phyloP scores from a whole-genome alignment of 2,113 vertebrate genomes.

The Proterorhinus semilunaris region DNA sequence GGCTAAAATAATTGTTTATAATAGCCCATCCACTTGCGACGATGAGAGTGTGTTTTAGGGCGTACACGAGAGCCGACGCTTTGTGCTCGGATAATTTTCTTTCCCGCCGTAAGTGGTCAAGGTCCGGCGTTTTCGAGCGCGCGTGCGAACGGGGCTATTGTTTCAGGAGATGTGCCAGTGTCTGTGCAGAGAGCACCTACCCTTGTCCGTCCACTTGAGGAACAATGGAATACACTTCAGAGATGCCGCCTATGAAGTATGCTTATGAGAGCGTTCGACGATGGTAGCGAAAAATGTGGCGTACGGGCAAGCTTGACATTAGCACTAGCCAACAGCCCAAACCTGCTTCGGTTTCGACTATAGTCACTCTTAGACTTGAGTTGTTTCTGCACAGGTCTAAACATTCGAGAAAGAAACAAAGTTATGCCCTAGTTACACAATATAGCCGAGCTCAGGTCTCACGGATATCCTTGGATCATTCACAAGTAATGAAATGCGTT shows the following conservation, averaged over 20 bases:
- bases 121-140: constrained; percentile 65
- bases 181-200: constrained; percentile 69
- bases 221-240: constrained; percentile 77
- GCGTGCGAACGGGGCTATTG: constrained; percentile 60
- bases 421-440: neutral
- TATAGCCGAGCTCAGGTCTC: constrained; percentile 7
- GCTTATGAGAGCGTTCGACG: constrained; percentile 68
- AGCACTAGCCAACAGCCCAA: no score
- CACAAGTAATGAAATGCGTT: constrained; percentile 63
- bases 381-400: no score
- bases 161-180: constrained; percentile 71
- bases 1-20: constrained; percentile 76
- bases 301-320: constrained; percentile 12
- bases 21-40: constrained; percentile 73
- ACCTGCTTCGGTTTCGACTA: no score
- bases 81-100: constrained; percentile 77
- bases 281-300: constrained; percentile 58
- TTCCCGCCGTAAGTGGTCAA: constrained; percentile 74
- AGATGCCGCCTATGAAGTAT: constrained; percentile 71
- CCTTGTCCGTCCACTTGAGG: constrained; percentile 72
- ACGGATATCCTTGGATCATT: constrained; percentile 70
- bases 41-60: constrained; percentile 72
- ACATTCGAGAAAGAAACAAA: no score
- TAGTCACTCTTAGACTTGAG: no score
- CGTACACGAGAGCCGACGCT: constrained; percentile 67